These are phyloP conservation scores for Acinonyx jubatus DNA, from an alignment of 2,113 vertebrate species.

Conservation along the genomic window DNA sequence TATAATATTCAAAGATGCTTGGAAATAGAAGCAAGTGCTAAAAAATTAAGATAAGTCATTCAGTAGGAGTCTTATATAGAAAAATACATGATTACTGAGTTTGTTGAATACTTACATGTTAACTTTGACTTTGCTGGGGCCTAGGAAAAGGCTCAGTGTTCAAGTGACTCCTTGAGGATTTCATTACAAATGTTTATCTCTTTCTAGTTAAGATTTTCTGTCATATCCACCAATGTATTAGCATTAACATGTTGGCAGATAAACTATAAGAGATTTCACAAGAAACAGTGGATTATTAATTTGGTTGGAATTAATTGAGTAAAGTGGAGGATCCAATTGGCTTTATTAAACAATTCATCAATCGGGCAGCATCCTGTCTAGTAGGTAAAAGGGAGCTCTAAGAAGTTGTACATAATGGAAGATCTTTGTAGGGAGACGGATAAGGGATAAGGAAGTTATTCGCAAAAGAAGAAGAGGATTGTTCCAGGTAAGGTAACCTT, in stretches of 20 bases:
- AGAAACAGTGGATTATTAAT: not conserved
- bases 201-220: constrained; percentile 95
- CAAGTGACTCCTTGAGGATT: constrained; percentile 93
- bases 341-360: not conserved
- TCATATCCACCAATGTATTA: constrained; percentile 93
- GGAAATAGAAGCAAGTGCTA: constrained; percentile 91
- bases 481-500: not conserved
- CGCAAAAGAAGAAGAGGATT: not conserved
- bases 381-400: not conserved
- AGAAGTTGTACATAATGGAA: not conserved
- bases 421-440: not conserved
- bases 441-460: not conserved
- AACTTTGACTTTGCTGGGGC: constrained; percentile 94
- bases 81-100: constrained; percentile 92
- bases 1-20: constrained; percentile 93
- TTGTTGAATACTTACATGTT: constrained; percentile 92
- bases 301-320: not conserved
- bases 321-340: not conserved
- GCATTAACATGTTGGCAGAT: constrained; percentile 83
- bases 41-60: constrained; percentile 93
- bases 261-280: not conserved
- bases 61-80: constrained; percentile 90
- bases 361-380: not conserved
- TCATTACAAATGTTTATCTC: constrained; percentile 92
- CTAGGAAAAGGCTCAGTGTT: constrained; percentile 90